These are phyloP conservation scores for Pterois miles DNA, from an alignment of 2,797 vertebrate species.

Conservation along the genomic window DNA sequence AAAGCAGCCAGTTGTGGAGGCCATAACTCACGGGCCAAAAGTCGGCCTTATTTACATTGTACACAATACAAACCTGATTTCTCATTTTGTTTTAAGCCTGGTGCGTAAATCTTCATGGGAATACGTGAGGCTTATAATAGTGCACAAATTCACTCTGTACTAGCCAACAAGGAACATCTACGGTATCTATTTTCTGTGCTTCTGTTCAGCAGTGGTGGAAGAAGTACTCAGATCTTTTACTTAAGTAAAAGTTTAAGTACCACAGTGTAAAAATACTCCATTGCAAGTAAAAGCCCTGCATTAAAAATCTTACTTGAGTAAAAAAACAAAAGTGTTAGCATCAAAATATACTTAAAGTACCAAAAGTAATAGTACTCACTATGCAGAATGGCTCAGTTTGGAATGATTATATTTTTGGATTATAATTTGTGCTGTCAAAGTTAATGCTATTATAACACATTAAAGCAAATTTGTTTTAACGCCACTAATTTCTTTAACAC, in stretches of 20 bases:
- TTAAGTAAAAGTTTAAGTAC: not conserved
- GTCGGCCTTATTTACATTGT: slow-evolving; percentile 85
- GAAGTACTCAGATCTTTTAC: not conserved
- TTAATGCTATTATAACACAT: too few species aligned
- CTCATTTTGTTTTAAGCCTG: slow-evolving; percentile 69
- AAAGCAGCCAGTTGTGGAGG: slow-evolving; percentile 73
- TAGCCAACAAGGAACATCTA: slow-evolving; percentile 20
- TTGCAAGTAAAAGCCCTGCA: not conserved
- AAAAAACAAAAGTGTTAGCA: not conserved
- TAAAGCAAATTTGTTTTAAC: too few species aligned
- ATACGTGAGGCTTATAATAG: slow-evolving; percentile 23
- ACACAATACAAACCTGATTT: slow-evolving; percentile 71
- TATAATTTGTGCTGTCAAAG: too few species aligned
- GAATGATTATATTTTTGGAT: too few species aligned
- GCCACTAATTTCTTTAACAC: too few species aligned
- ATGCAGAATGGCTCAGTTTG: not conserved
- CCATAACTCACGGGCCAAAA: slow-evolving; percentile 84
- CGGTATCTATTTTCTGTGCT: not conserved
- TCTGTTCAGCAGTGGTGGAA: not conserved
- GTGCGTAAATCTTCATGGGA: slow-evolving; percentile 65
- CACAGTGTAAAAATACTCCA: not conserved
- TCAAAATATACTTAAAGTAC: not conserved
- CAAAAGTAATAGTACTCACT: not conserved
- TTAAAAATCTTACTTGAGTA: not conserved
- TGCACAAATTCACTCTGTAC: slow-evolving; percentile 26